Conservation (phyloP, 2,113 vertebrate species). For the Coracopsis vasa region DNA sequence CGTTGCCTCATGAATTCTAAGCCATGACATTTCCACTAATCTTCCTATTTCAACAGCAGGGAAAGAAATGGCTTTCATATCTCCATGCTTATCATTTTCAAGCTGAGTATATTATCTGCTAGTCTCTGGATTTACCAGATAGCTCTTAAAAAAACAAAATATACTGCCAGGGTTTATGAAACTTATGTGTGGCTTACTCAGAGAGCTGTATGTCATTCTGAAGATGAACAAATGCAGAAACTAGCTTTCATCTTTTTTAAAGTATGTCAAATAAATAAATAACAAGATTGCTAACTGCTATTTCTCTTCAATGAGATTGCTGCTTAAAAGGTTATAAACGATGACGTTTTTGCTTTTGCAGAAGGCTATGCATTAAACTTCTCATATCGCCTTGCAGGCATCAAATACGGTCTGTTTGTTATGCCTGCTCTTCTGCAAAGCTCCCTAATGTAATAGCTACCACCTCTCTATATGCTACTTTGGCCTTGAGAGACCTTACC, state of each 20-base stretch:
- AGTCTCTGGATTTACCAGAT: constrained; percentile 9
- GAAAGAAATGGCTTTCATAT: constrained; percentile 20
- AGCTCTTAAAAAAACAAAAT: constrained; percentile 29
- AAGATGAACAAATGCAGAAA: constrained; percentile 1
- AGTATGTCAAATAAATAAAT: constrained; percentile 44
- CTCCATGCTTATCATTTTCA: constrained; percentile 14
- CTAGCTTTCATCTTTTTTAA: not conserved
- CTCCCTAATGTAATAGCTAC: not conserved
- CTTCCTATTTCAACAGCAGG: constrained; percentile 33
- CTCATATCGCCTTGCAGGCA: not conserved
- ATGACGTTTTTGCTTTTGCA: not conserved
- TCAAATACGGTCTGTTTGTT: not conserved
- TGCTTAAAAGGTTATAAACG: constrained; percentile 2
- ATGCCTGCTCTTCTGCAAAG: not conserved
- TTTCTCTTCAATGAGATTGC: constrained; percentile 9
- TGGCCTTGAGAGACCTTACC: not conserved
- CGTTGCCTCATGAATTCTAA: constrained; percentile 21
- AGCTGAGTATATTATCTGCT: constrained; percentile 42
- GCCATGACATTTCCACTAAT: constrained; percentile 54
- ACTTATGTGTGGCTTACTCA: not conserved
- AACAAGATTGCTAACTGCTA: constrained; percentile 7
- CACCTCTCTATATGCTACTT: not conserved
- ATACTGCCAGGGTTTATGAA: not conserved
- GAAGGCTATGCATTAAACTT: not conserved
- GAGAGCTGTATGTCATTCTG: not conserved